Percentiles rank a stretch among this genome's conserved stretches.
Evolutionary conservation across 2,113 vertebrate species (phyloP).

Genomic region (Dasyprocta punctata): DNA sequence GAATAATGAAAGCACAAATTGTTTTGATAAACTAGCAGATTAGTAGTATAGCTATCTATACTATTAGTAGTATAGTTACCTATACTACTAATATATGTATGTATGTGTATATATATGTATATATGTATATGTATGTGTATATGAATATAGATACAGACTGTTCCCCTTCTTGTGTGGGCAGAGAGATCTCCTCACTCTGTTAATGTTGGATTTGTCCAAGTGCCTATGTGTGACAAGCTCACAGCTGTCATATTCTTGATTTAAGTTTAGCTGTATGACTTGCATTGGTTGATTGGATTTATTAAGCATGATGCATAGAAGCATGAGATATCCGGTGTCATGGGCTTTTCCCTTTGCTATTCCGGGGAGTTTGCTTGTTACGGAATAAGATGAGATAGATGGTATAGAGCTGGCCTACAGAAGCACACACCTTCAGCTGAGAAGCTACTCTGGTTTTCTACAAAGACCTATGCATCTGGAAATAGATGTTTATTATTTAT

Average conservation of each 20-base stretch:
- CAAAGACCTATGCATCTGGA: fast-evolving
- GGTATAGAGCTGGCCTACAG: neutral
- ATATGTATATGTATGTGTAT: too few relatives aligned
- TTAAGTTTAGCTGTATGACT: neutral
- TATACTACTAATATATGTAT: too few relatives aligned
- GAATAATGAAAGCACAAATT: too few relatives aligned
- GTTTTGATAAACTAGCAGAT: too few relatives aligned
- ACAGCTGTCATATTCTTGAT: neutral
- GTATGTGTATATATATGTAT: too few relatives aligned
- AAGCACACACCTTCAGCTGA: neutral
- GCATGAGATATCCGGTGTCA: too few relatives aligned
- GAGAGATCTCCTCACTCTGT: neutral
- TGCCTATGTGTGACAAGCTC: neutral
- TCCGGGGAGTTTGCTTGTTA: neutral
- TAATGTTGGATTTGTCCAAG: neutral
- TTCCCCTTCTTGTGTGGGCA: neutral
- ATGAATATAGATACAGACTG: too few relatives aligned
- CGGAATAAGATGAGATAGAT: neutral
- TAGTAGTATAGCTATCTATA: too few relatives aligned
- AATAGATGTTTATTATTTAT: neutral
- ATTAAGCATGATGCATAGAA: neutral
- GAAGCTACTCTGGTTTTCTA: neutral
- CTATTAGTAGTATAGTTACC: too few relatives aligned
- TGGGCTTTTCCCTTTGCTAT: neutral
- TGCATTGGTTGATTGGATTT: neutral